These are phyloP conservation scores for Acrossocheilus wenchowensis DNA, from an alignment of 2,797 vertebrate genomes.

Conservation along the genomic window DNA sequence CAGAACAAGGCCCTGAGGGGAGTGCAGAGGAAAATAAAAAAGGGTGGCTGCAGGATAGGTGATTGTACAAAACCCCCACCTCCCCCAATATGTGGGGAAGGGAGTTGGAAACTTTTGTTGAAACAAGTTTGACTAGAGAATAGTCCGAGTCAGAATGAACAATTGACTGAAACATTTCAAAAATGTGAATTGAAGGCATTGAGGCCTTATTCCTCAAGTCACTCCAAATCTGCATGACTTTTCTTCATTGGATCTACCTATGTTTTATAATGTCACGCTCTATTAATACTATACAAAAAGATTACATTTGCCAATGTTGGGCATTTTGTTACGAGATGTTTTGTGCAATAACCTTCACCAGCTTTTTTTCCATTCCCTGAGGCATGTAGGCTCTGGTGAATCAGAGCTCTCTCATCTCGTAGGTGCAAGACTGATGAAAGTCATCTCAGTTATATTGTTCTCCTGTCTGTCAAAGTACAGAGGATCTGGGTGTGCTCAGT, in stretches of 20 bases:
- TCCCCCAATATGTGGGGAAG: not conserved
- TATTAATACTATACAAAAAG: not conserved
- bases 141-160: not conserved
- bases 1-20: not conserved
- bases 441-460: not conserved
- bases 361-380: slow-evolving; percentile 21
- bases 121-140: slow-evolving; percentile 36
- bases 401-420: slow-evolving; percentile 13
- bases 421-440: not conserved
- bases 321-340: not conserved
- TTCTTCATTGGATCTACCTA: not conserved
- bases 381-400: slow-evolving; percentile 25
- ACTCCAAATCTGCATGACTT: not conserved
- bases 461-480: not conserved
- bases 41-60: slow-evolving; percentile 7
- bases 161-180: not conserved
- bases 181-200: not conserved
- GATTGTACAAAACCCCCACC: not conserved
- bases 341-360: not conserved
- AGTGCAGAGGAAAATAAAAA: not conserved
- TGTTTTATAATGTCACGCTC: not conserved
- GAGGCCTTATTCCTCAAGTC: not conserved
- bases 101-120: not conserved
- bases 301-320: not conserved
- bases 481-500: slow-evolving; percentile 16